Percentiles rank a stretch among this genome's conserved stretches.
phyloP scores from a whole-genome alignment of 1,140 invertebrate genomes.

The Leptinotarsa lineolata region DNA sequence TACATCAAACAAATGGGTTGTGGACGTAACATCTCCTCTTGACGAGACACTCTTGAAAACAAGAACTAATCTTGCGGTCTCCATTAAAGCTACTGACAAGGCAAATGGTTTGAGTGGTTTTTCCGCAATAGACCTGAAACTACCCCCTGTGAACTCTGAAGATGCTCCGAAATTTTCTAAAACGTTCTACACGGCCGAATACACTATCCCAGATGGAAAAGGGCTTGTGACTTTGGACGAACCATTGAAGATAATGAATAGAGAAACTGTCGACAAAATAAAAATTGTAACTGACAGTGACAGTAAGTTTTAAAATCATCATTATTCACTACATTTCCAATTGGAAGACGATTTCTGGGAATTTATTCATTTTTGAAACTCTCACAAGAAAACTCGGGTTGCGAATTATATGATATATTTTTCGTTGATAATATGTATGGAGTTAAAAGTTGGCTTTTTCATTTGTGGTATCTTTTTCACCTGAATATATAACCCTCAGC shows the following conservation, averaged over 20 bases:
- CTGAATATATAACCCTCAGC: no score
- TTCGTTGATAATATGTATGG: no score
- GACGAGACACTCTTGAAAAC: conserved; percentile 1
- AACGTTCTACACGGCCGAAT: conserved; percentile 28
- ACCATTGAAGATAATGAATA: background rate
- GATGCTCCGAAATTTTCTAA: conserved; percentile 29
- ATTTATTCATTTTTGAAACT: no score
- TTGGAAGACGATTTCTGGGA: background rate
- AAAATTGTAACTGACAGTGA: background rate
- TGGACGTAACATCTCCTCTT: conserved; percentile 19
- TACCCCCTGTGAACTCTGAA: conserved; percentile 8
- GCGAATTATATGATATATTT: no score
- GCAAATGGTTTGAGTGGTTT: conserved; percentile 14
- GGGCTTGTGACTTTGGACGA: background rate
- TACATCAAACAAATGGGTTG: background rate
- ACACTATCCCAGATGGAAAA: conserved; percentile 8
- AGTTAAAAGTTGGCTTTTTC: no score
- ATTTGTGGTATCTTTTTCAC: no score
- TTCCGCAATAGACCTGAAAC: conserved; percentile 18
- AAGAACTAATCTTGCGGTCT: conserved; percentile 19
- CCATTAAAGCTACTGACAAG: conserved; percentile 13
- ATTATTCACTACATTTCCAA: no score
- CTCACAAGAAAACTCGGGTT: no score
- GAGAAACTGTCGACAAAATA: background rate
- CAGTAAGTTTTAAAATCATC: background rate